Conservation (phyloP, 2,113 vertebrate species). For the Phrynosoma platyrhinos region DNA sequence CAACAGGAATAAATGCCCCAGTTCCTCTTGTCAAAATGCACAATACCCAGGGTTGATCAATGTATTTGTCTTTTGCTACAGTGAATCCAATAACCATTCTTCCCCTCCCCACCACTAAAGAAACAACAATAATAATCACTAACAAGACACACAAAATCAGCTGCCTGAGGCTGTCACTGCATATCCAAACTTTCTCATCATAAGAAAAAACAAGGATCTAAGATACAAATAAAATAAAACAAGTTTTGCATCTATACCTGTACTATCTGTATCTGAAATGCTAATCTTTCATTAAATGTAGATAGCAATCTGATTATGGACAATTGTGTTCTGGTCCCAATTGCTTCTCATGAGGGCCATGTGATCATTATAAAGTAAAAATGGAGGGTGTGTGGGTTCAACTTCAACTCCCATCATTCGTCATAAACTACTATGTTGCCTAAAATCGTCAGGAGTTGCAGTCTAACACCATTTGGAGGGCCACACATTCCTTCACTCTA, state of each 20-base stretch:
- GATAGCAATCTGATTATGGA: neutral
- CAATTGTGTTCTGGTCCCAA: neutral
- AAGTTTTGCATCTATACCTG: neutral
- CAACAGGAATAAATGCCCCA: neutral
- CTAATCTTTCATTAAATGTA: neutral
- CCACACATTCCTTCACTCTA: neutral
- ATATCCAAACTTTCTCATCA: neutral
- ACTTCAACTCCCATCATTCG: neutral
- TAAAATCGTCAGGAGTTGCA: neutral
- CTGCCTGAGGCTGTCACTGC: neutral
- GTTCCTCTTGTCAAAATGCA: neutral
- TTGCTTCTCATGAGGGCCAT: neutral
- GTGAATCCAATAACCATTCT: neutral
- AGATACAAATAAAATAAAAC: too few relatives aligned
- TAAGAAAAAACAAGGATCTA: conserved; percentile 8
- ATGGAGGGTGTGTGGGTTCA: neutral
- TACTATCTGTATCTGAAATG: neutral
- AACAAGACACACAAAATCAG: neutral
- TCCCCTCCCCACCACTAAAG: neutral
- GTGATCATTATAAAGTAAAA: neutral
- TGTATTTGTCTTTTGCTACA: neutral
- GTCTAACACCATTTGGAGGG: neutral
- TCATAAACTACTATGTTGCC: neutral
- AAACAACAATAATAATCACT: neutral
- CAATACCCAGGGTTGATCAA: too few relatives aligned